Percentiles rank a stretch among this genome's conserved stretches.
Evolutionary conservation across 2,113 vertebrate species (phyloP).

Genomic region (Eulemur macaco): DNA sequence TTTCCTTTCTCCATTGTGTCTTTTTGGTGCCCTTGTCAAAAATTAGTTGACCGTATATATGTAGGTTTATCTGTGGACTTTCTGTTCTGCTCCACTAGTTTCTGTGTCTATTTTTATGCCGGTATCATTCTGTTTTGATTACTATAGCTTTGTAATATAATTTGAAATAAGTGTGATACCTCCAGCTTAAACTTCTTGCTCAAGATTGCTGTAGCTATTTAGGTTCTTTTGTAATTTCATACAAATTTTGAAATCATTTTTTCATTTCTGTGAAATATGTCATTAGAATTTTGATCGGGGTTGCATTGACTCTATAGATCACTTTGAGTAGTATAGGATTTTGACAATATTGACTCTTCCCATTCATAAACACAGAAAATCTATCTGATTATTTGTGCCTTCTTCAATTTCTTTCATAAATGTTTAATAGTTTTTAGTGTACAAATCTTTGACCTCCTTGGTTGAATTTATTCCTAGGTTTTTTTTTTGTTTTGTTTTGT

Average conservation of each 20-base stretch:
- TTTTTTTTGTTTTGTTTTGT: too few species aligned
- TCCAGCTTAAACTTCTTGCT: background rate
- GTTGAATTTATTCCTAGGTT: background rate
- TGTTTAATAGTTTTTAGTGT: background rate
- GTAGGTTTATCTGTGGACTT: background rate
- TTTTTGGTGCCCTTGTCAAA: background rate
- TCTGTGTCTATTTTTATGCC: background rate
- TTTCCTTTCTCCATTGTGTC: background rate
- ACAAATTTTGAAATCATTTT: background rate
- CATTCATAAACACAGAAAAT: background rate
- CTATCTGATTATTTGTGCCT: background rate
- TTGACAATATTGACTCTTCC: background rate
- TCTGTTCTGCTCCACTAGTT: background rate
- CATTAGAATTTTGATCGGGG: background rate
- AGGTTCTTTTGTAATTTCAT: background rate
- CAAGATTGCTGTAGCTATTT: background rate
- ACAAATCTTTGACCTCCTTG: background rate
- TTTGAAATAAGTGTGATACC: background rate
- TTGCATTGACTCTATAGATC: background rate
- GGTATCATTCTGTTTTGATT: background rate
- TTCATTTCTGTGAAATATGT: background rate
- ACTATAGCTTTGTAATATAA: background rate
- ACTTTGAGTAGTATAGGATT: background rate
- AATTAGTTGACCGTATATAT: background rate
- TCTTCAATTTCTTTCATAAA: background rate